A percentile compares a stretch with the other conserved stretches of the same genome.
Conservation (phyloP, 2,113 vertebrate species). For the Oncorhynchus kisutch region DNA sequence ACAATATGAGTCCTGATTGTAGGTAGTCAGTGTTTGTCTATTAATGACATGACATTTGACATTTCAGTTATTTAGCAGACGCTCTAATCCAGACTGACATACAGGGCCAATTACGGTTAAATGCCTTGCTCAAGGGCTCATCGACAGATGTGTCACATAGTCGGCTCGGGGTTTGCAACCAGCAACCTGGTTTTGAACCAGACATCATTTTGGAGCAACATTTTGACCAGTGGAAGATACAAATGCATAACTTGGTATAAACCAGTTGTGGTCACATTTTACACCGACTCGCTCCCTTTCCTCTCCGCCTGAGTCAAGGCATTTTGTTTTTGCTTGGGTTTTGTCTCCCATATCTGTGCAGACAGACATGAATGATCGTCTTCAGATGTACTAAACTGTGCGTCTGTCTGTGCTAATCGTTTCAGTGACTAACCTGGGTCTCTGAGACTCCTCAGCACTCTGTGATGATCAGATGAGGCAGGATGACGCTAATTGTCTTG, state of each 20-base stretch:
- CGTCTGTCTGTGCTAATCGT: constrained; percentile 21
- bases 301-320: too few species aligned
- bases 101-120: too few species aligned
- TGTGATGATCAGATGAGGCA: constrained; percentile 48
- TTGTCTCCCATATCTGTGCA: constrained; percentile 29
- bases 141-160: too few species aligned
- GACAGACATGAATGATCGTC: constrained; percentile 24
- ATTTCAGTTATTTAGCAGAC: too few species aligned
- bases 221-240: constrained; percentile 34
- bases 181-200: background rate
- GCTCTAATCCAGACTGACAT: too few species aligned
- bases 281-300: background rate
- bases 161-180: too few species aligned
- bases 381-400: constrained; percentile 38
- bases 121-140: too few species aligned
- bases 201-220: constrained; percentile 41
- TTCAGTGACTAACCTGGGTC: constrained; percentile 40
- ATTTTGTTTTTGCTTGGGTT: constrained; percentile 32
- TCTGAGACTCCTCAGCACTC: constrained; percentile 27
- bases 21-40: too few species aligned
- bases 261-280: constrained; percentile 47
- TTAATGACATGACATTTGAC: too few species aligned
- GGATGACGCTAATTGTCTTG: constrained; percentile 59
- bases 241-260: constrained; percentile 55
- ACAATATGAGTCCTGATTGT: too few species aligned